Conservation (phyloP, 2,888 invertebrate genomes). For the Ophion ventricosus region DNA sequence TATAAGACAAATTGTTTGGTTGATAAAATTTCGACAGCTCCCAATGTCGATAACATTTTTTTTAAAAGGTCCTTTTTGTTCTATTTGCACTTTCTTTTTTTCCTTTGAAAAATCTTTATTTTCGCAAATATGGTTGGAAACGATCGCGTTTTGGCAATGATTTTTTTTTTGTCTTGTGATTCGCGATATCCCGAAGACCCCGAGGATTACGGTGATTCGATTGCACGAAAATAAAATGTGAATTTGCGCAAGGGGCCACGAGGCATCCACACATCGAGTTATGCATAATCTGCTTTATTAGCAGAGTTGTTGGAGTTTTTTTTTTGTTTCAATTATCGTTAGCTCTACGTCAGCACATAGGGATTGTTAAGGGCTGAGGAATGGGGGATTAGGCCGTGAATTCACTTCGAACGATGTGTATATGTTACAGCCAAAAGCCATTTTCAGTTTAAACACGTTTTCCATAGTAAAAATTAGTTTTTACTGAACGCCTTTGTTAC, state of each 20-base stretch:
- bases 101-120: background rate
- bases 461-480: background rate
- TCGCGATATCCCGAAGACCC: background rate
- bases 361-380: conserved; percentile 47
- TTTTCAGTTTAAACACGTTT: too few species aligned
- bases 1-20: background rate
- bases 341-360: conserved; percentile 69
- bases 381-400: conserved; percentile 20
- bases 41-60: background rate
- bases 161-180: conserved; percentile 1
- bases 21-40: background rate
- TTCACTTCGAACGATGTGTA: conserved; percentile 43
- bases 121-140: background rate
- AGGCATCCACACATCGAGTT: conserved; percentile 42
- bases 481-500: background rate
- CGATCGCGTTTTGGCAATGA: conserved; percentile 9
- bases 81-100: background rate
- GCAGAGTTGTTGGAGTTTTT: conserved; percentile 38
- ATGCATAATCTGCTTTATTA: conserved; percentile 54
- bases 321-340: conserved; percentile 64
- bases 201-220: conserved; percentile 44
- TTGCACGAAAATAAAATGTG: conserved; percentile 46
- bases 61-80: background rate
- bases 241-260: conserved; percentile 17
- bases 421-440: too few species aligned